Base-by-base conservation (phyloP, 1,140 invertebrate species). In the Bombus affinis region DNA sequence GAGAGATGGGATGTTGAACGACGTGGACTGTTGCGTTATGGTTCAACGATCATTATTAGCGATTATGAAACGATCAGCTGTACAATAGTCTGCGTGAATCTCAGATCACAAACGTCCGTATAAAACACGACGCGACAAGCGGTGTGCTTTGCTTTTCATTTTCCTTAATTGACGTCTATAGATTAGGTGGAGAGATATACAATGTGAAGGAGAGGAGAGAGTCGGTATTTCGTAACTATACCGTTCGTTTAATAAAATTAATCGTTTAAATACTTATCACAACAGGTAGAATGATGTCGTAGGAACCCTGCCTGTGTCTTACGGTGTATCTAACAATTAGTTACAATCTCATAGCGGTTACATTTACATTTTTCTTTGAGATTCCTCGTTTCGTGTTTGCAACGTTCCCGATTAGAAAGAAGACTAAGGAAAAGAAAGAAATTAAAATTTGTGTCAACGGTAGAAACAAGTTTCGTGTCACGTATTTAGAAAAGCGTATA, bases 221-320 rank as follows among this genome's bases (percentile, higher is more conserved):
- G 72, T 42, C 79, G 83, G 44, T 81, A 66, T 44, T 83, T 90
- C 73, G 74, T 82, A 87, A 79, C 84, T 91, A 85, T 90, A 90
- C 89, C 84, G 87, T 91, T 87, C 81, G 74, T 91, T 91, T 90
- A 90, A 91, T 91, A 91, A 91, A 91, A 91, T 90, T 84, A 91
- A 89, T 91, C 85, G 89, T 91, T 91, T 91, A 88, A 85, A 91
- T 91, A 86, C 89, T 91, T 91, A 90, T 91, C 90, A 90, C 90
- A 91, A 91, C 90, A 90, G 89, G 89, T 91, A 84, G 89, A 91
- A 91, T 88, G 47, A 91, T 87, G 89, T 91, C 89, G 83, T 91
- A 91, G 90, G 90, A 91, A 91, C 90, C 90, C 90, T 91, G 87
- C 89, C 89, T 88, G 89, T 89, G 81, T 90, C 81, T 90, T 88